phyloP scores from a whole-genome alignment of 1,140 invertebrate species.

The Linepithema humile region DNA sequence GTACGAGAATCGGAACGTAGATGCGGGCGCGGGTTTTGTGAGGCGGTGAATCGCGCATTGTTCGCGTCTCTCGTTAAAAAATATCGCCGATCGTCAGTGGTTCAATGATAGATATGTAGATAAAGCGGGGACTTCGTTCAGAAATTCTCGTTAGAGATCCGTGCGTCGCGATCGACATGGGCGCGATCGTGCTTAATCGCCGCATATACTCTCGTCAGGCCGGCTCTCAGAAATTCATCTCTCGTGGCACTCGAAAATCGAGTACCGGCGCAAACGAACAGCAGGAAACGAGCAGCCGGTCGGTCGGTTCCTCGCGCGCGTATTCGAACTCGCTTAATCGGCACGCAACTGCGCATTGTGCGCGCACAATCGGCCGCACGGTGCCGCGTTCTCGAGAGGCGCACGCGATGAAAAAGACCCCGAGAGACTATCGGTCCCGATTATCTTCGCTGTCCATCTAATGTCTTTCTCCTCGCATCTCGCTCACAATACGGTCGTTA shows the following conservation, averaged over 20 bases:
- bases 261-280: conserved; percentile 23
- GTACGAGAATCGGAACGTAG: not conserved
- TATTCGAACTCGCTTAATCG: conserved; percentile 41
- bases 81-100: not conserved
- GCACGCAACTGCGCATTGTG: conserved; percentile 56
- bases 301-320: conserved; percentile 22
- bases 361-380: conserved; percentile 63
- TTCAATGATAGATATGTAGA: not conserved
- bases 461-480: conserved; percentile 42
- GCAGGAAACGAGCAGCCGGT: conserved; percentile 8
- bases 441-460: conserved; percentile 59
- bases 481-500: conserved; percentile 52
- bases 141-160: not conserved
- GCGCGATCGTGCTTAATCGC: conserved; percentile 64
- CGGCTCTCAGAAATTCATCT: conserved; percentile 20
- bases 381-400: conserved; percentile 57
- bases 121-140: not conserved
- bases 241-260: conserved; percentile 42
- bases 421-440: conserved; percentile 54
- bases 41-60: conserved; percentile 22
- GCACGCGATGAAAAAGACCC: conserved; percentile 50
- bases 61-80: not conserved
- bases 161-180: conserved; percentile 3
- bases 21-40: not conserved
- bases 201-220: conserved; percentile 43